These are phyloP conservation scores for Herminia tarsipennalis DNA, from an alignment of 2,888 invertebrate species.

Conservation along the genomic window DNA sequence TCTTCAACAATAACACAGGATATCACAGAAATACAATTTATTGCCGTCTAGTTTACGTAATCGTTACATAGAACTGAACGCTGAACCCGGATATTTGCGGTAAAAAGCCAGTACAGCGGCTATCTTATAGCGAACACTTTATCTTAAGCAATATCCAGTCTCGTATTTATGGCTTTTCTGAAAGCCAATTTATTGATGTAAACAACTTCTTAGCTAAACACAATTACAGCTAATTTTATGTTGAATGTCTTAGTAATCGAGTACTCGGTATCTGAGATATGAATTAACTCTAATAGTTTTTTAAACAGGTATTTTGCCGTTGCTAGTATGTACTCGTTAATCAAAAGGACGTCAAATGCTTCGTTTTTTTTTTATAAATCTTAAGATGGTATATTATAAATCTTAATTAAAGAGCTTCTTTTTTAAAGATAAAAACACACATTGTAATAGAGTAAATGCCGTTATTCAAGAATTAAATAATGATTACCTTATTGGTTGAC, in stretches of 20 bases:
- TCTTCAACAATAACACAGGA: slow-evolving; percentile 1
- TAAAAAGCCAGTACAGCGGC: slow-evolving; percentile 20
- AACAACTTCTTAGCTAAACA: slow-evolving; percentile 29
- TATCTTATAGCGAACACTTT: slow-evolving; percentile 29
- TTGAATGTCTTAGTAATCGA: slow-evolving; percentile 1
- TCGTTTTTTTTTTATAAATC: too few species aligned
- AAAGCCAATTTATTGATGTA: slow-evolving; percentile 34
- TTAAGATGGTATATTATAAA: too few species aligned
- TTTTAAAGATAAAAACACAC: too few species aligned
- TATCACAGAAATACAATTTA: slow-evolving; percentile 15
- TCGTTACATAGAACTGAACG: slow-evolving; percentile 24
- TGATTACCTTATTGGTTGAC: too few species aligned
- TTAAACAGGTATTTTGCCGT: too few species aligned
- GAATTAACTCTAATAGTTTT: too few species aligned
- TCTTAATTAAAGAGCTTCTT: too few species aligned
- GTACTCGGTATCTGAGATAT: neutral
- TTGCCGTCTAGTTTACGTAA: slow-evolving; percentile 7
- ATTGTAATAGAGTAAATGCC: too few species aligned
- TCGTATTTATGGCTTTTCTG: slow-evolving; percentile 32
- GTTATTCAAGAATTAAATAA: too few species aligned
- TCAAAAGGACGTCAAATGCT: too few species aligned
- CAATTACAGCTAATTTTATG: slow-evolving; percentile 35
- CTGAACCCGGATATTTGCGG: slow-evolving; percentile 38
- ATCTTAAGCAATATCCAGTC: slow-evolving; percentile 32
- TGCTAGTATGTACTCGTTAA: too few species aligned